Percentiles rank a stretch among this genome's conserved stretches.
phyloP scores from a whole-genome alignment of 2,888 invertebrate species.

The Pinctada fucata region DNA sequence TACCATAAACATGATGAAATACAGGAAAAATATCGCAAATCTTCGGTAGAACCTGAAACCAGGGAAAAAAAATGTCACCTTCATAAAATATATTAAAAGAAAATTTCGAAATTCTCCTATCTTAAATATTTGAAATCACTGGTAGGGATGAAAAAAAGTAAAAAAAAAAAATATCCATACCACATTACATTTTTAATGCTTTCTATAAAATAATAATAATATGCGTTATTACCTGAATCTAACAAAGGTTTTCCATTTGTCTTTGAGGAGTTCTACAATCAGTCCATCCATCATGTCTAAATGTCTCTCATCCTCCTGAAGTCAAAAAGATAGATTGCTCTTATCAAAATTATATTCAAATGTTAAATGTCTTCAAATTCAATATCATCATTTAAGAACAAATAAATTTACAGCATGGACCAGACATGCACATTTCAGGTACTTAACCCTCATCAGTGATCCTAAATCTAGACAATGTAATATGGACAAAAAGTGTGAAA shows the following conservation, averaged over 20 bases:
- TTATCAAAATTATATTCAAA: background rate
- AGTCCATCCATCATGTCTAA: conserved; percentile 96
- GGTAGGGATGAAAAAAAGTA: too few relatives aligned
- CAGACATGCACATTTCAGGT: too few relatives aligned
- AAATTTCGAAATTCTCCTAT: too few relatives aligned
- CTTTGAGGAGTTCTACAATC: conserved; percentile 93
- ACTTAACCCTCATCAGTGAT: too few relatives aligned
- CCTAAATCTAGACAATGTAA: too few relatives aligned
- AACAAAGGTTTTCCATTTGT: conserved; percentile 98
- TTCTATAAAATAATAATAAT: background rate
- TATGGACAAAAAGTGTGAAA: too few relatives aligned
- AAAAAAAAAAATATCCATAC: background rate
- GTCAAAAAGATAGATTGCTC: conserved; percentile 40
- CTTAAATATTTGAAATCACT: too few relatives aligned
- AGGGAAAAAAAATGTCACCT: conserved; percentile 3
- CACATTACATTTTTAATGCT: background rate
- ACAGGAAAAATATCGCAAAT: conserved; percentile 92
- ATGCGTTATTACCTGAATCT: conserved; percentile 73
- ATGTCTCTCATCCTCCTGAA: conserved; percentile 97
- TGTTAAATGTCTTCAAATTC: too few relatives aligned
- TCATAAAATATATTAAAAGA: background rate
- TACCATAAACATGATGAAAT: conserved; percentile 91
- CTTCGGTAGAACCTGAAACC: conserved; percentile 92
- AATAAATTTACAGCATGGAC: too few relatives aligned
- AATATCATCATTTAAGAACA: too few relatives aligned